A percentile compares a stretch with the other conserved stretches of the same genome.
phyloP scores from a whole-genome alignment of 2,113 vertebrate species.

The Nothobranchius furzeri region DNA sequence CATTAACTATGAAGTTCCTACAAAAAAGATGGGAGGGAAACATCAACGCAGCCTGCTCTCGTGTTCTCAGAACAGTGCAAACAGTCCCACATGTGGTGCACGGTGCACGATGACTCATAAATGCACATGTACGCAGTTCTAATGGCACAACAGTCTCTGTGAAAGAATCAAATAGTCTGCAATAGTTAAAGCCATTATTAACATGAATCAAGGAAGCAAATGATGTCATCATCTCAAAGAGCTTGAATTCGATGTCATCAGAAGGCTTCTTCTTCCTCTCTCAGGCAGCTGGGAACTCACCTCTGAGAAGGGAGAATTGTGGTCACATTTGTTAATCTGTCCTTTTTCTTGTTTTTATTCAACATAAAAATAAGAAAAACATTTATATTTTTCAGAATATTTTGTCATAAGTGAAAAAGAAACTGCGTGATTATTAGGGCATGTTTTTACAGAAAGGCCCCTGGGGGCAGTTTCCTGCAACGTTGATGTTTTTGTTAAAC shows the following conservation, averaged over 20 bases:
- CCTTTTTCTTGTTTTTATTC: slow-evolving; percentile 17
- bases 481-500: slow-evolving; percentile 19
- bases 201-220: slow-evolving; percentile 50
- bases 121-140: not conserved
- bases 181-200: slow-evolving; percentile 31
- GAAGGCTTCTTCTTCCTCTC: slow-evolving; percentile 27
- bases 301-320: slow-evolving; percentile 33
- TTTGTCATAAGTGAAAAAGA: slow-evolving; percentile 8
- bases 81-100: slow-evolving; percentile 29
- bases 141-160: slow-evolving; percentile 11
- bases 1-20: slow-evolving; percentile 44
- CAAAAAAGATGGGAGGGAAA: slow-evolving; percentile 23
- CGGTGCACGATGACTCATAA: not conserved
- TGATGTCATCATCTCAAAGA: slow-evolving; percentile 58
- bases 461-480: slow-evolving; percentile 27
- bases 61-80: slow-evolving; percentile 23
- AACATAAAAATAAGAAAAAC: slow-evolving; percentile 18
- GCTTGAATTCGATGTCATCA: slow-evolving; percentile 53
- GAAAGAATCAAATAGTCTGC: slow-evolving; percentile 6
- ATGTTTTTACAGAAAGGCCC: slow-evolving; percentile 46
- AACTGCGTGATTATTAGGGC: slow-evolving; percentile 15
- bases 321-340: slow-evolving; percentile 15
- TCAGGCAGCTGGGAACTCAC: too few relatives aligned
- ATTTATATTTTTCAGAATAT: slow-evolving; percentile 9
- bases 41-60: slow-evolving; percentile 28